These are phyloP conservation scores for Caenorhabditis afra DNA, from an alignment of 2,888 invertebrate genomes.

Conservation along the genomic window DNA sequence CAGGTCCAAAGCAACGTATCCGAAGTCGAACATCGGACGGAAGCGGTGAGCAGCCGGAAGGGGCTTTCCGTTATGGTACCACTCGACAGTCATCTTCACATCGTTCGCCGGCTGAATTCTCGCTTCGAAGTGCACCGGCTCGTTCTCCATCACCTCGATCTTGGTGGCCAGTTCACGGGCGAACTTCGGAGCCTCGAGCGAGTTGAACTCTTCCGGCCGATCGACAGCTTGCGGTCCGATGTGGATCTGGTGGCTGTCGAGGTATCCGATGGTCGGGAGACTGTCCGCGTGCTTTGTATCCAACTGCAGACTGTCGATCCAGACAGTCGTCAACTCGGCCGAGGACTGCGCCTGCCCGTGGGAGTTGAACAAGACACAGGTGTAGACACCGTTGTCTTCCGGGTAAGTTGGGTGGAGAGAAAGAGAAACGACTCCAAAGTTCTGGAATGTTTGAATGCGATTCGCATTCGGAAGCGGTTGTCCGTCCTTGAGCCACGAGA, in stretches of 20 bases:
- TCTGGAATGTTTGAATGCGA: slow-evolving; percentile 78
- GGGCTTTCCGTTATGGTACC: slow-evolving; percentile 92
- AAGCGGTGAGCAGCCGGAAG: slow-evolving; percentile 86
- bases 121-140: slow-evolving; percentile 97
- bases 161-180: slow-evolving; percentile 70
- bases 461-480: slow-evolving; percentile 82
- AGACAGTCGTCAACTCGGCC: slow-evolving; percentile 75
- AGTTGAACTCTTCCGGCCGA: slow-evolving; percentile 79
- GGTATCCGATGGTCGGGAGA: slow-evolving; percentile 90
- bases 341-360: slow-evolving; percentile 74
- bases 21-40: slow-evolving; percentile 92
- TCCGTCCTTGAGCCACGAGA: slow-evolving; percentile 81
- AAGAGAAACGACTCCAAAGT: slow-evolving; percentile 80
- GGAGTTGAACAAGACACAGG: slow-evolving; percentile 87
- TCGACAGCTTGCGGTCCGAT: slow-evolving; percentile 78
- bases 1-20: slow-evolving; percentile 96
- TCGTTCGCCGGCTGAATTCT: slow-evolving; percentile 97
- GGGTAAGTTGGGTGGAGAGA: slow-evolving; percentile 83
- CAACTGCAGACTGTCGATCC: slow-evolving; percentile 80
- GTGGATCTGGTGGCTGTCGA: slow-evolving; percentile 86
- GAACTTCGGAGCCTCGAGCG: slow-evolving; percentile 77
- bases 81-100: slow-evolving; percentile 88
- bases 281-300: slow-evolving; percentile 94
- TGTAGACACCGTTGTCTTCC: slow-evolving; percentile 91
- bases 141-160: slow-evolving; percentile 86